Conservation (phyloP, 2,888 invertebrate species). For the Cataglyphis altisquamis region DNA sequence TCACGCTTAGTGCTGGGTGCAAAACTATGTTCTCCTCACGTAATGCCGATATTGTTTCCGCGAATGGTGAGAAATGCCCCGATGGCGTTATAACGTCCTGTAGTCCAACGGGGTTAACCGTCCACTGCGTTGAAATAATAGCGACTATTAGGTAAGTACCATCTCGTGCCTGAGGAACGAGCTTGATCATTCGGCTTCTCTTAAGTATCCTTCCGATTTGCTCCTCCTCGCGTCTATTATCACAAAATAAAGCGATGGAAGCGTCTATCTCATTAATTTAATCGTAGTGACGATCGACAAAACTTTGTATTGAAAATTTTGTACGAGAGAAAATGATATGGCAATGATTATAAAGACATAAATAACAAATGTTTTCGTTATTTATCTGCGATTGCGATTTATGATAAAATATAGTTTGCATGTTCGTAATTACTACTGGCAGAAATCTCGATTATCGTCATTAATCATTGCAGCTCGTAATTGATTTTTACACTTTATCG, state of each 20-base stretch:
- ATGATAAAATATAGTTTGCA: background rate
- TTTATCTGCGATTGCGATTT: background rate
- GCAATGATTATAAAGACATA: background rate
- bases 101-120: conserved; percentile 71
- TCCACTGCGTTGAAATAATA: conserved; percentile 72
- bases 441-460: background rate
- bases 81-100: conserved; percentile 67
- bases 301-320: background rate
- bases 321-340: background rate
- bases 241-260: conserved; percentile 53
- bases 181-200: conserved; percentile 49
- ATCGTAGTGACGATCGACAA: conserved; percentile 35
- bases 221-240: conserved; percentile 52
- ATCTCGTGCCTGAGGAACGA: conserved; percentile 66
- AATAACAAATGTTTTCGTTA: conserved; percentile 33
- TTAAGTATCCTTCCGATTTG: conserved; percentile 45
- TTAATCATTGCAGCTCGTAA: conserved; percentile 33
- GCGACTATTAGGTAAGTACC: conserved; percentile 74
- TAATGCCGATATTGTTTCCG: conserved; percentile 73
- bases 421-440: background rate
- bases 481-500: conserved; percentile 41
- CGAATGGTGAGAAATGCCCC: conserved; percentile 74
- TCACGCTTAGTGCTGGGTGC: conserved; percentile 60
- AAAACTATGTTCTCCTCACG: conserved; percentile 58
- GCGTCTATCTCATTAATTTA: conserved; percentile 36